phyloP scores from a whole-genome alignment of 2,888 invertebrate genomes.

The Papilio demoleus region DNA sequence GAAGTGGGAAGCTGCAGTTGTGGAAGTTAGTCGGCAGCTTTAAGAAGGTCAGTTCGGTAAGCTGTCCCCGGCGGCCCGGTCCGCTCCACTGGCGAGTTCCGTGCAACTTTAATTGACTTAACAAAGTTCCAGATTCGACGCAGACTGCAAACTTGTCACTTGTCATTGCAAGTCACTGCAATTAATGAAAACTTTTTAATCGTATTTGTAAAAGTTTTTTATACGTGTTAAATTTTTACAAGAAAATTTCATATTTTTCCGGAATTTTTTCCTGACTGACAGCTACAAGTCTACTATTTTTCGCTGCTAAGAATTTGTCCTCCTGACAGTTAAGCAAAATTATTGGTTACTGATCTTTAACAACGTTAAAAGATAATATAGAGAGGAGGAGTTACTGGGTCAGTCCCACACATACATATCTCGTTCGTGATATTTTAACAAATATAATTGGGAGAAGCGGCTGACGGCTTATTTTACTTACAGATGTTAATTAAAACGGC shows the following conservation, averaged over 20 bases:
- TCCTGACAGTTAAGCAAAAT: no score
- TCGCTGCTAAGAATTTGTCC: no score
- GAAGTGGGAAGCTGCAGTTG: constrained; percentile 14
- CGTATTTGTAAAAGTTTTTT: neutral
- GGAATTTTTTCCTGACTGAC: neutral
- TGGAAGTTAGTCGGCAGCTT: constrained; percentile 21
- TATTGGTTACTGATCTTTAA: no score
- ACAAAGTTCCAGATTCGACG: constrained; percentile 16
- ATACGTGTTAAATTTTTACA: neutral
- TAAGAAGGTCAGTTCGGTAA: constrained; percentile 21
- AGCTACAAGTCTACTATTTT: neutral
- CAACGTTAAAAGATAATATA: neutral
- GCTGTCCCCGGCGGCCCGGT: constrained; percentile 9
- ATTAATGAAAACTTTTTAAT: constrained; percentile 23
- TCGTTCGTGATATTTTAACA: constrained; percentile 18
- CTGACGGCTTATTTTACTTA: constrained; percentile 22
- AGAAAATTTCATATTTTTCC: neutral
- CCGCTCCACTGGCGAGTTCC: neutral
- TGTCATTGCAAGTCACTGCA: constrained; percentile 26
- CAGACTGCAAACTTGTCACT: constrained; percentile 22
- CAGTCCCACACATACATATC: neutral
- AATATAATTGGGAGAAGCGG: constrained; percentile 16
- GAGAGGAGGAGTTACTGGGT: no score
- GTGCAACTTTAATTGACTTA: constrained; percentile 37
- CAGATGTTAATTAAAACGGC: constrained; percentile 24